Conservation (phyloP, 1,140 invertebrate genomes). For the Copidosoma floridanum region DNA sequence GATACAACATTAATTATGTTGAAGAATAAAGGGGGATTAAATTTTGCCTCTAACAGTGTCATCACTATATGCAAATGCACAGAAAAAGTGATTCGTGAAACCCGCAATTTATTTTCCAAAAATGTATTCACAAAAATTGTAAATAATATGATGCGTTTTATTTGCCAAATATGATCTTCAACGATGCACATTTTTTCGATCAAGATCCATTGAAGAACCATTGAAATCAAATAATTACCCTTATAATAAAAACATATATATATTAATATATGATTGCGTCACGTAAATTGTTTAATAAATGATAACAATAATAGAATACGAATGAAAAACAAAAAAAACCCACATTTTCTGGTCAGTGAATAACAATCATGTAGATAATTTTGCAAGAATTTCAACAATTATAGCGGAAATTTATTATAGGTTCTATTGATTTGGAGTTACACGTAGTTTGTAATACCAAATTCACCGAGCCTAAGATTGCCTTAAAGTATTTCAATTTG, state of each 20-base stretch:
- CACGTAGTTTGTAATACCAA: too few species aligned
- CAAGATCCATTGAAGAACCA: conserved; percentile 10
- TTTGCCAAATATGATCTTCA: conserved; percentile 1
- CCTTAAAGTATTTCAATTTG: too few species aligned
- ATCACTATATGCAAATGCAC: conserved; percentile 1
- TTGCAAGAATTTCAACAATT: too few species aligned
- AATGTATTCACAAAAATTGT: background rate
- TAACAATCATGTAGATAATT: too few species aligned
- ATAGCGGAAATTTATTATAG: too few species aligned
- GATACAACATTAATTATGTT: conserved; percentile 1
- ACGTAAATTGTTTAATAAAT: background rate
- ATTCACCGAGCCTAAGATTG: too few species aligned
- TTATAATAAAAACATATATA: conserved; percentile 12
- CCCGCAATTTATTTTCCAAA: background rate
- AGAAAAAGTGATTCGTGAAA: conserved; percentile 12
- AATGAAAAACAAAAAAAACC: conserved; percentile 8
- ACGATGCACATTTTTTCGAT: conserved; percentile 12
- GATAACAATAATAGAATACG: conserved; percentile 1
- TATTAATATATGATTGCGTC: background rate
- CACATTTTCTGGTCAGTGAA: too few species aligned
- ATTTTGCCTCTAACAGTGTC: conserved; percentile 1
- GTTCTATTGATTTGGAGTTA: too few species aligned
- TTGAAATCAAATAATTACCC: conserved; percentile 6
- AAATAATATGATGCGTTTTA: background rate
- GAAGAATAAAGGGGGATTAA: conserved; percentile 11